Percentiles rank a stretch among this genome's conserved stretches.
These are phyloP conservation scores for Oasisia sp. DNA, from an alignment of 2,888 invertebrate species.

Conservation along the genomic window DNA sequence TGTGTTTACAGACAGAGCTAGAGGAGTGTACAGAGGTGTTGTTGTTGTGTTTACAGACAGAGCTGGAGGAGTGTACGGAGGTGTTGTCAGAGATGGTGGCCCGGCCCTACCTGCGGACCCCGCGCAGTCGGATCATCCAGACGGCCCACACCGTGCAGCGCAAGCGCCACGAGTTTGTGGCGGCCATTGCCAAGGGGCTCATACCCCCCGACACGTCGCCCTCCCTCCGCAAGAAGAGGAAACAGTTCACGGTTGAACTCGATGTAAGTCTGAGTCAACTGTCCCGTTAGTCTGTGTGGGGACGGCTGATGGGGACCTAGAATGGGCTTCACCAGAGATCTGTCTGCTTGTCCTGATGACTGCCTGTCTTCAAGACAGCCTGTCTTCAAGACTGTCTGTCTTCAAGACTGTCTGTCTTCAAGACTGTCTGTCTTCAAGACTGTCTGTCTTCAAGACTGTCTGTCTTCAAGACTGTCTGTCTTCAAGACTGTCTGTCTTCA, in stretches of 20 bases:
- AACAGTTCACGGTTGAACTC: conserved; percentile 59
- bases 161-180: conserved; percentile 74
- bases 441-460: too few relatives aligned
- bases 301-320: background rate
- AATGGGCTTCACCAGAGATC: background rate
- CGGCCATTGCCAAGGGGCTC: conserved; percentile 71
- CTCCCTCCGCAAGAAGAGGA: conserved; percentile 67
- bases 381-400: too few relatives aligned
- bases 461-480: too few relatives aligned
- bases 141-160: conserved; percentile 72
- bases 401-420: too few relatives aligned
- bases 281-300: background rate
- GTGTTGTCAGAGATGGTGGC: conserved; percentile 76
- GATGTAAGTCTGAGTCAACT: conserved; percentile 50
- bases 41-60: conserved; percentile 68
- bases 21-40: background rate
- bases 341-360: background rate
- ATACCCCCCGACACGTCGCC: conserved; percentile 73
- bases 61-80: conserved; percentile 75
- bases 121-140: conserved; percentile 73
- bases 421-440: too few relatives aligned
- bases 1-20: background rate
- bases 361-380: too few relatives aligned
- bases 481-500: too few relatives aligned
- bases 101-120: conserved; percentile 73